Evolutionary conservation across 2,797 vertebrate genomes (phyloP), one percentile per base, ranked within the genome.

Genomic region (Periparus ater): DNA sequence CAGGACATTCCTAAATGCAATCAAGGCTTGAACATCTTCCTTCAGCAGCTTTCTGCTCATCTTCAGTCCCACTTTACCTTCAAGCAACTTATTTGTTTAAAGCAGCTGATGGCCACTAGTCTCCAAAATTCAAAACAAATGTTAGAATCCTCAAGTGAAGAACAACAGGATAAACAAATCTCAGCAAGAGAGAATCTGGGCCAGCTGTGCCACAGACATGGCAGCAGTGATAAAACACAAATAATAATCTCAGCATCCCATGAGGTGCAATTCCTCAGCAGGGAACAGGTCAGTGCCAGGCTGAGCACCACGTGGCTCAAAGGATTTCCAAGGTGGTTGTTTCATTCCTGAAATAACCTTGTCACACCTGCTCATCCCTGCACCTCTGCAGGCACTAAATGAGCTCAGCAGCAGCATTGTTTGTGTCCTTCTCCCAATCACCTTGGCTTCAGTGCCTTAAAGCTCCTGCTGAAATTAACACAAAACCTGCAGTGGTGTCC

Each of bases 291-390:
- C 78, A 21, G 66, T 94, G 93, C 93, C 96, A 94, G 82, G 67
- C 79, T 72, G 92, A 95, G 80, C 70, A 42, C 91, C 95, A 90
- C 93, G 90, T 75, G 94, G 77, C 17, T 70, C 5, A 21, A 42
- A 67, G 90, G 32, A 74, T 91, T 77, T 89, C 93, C 85, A 83
- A 44, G 75, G 40, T 47, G 86, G 57, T 66, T 73, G 53, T 93
- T 85, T 67, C 54, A 76, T 53, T 82, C 93, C 91, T 72, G 68
- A 95, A 91, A 96, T 94, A 79, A 96, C 85, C 88, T 72, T 27
- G 34, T 74, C 63, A 78, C 38, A 30, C 40, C 40, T 47, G 60
- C 48, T 76, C 45, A 82, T 57, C 12, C 53, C 77, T 29, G 23
- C 38, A 36, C 40, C 45, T 11, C 75, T 25, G 55, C 48, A 17